phyloP scores from a whole-genome alignment of 2,888 invertebrate species.

The Salticus scenicus region DNA sequence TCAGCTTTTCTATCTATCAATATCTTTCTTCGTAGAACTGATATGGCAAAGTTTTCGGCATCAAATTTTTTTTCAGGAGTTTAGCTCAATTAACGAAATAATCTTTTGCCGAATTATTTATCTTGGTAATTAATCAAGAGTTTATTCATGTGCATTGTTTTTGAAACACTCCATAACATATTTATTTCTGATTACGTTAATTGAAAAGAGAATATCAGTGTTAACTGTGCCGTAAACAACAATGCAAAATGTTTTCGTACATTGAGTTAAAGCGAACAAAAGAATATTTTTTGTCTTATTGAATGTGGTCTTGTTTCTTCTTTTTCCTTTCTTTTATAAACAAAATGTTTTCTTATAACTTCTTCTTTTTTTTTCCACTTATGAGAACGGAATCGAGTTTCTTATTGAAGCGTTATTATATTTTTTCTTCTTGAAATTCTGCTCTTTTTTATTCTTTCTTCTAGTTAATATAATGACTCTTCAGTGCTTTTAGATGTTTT shows the following conservation, averaged over 20 bases:
- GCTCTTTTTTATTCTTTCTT: neutral
- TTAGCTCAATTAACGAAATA: too few species aligned
- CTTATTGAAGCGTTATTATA: neutral
- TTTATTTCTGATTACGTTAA: too few species aligned
- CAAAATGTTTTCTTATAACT: neutral
- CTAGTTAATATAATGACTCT: neutral
- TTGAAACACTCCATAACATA: too few species aligned
- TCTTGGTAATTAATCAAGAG: too few species aligned
- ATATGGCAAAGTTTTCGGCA: too few species aligned
- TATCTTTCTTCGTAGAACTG: too few species aligned
- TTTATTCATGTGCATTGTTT: too few species aligned
- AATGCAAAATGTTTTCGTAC: neutral
- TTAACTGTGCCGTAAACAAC: neutral
- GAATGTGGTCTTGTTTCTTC: neutral
- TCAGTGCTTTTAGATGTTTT: neutral
- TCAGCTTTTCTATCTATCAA: too few species aligned
- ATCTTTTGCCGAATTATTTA: too few species aligned
- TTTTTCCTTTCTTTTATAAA: too few species aligned
- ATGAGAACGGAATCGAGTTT: neutral
- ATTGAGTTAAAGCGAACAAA: neutral
- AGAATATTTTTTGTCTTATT: neutral
- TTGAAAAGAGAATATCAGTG: neutral
- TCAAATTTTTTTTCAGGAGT: too few species aligned
- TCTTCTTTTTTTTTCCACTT: neutral
- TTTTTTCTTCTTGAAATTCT: neutral